Base-by-base conservation (phyloP, 2,888 invertebrate genomes). In the Hyposoter dolosus region DNA sequence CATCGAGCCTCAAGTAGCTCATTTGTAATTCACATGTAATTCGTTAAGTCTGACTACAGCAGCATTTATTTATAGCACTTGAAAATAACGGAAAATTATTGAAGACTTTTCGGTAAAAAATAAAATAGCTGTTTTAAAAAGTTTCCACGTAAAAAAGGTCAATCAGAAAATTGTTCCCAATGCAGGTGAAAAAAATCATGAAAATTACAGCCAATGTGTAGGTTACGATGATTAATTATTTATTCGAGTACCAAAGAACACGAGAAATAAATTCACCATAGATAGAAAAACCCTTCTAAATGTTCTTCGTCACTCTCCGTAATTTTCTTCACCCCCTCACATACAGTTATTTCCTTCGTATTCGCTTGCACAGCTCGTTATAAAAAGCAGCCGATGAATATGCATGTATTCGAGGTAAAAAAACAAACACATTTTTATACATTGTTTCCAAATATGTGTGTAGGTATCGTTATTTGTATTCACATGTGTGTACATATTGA, bases 381-480 rank as follows among this genome's bases (percentile, higher is more conserved):
- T 78, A 72, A 88, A 88, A 90, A 89, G 85, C 88, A 78, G 74
- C 86, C 84, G 81, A 90, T 90, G 90, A 90, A 90, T 91, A 90
- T 91, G 89, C 88, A 91, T 90, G 87, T 84, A 82, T 81, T 77
- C 28, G 65, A 66, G 9, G 40, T 40, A 40, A 10, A 10, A 50
- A 47, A 68, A 47, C 60, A 23, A 56, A 28, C 60, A 60, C 10
- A 28, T 28, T 15, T 60, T 28, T 2, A 15, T 28, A 60, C 28
- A 23, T 60, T 60, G 56, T 28, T 60, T 12, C 28, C 15, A 28
- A 28, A 60, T 28, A 77, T 65, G 60, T 63, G 50, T 60, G 43
- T 19, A 74, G n/a, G 15, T 56, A 56, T 75, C 17, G 23, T 56
- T 60, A 28, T 60, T 60, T 63, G 23, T 19, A 32, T 32, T 45